Percentiles rank a stretch among this genome's conserved stretches.
These are phyloP conservation scores for Troides helena DNA, from an alignment of 2,888 invertebrate species.

Conservation along the genomic window DNA sequence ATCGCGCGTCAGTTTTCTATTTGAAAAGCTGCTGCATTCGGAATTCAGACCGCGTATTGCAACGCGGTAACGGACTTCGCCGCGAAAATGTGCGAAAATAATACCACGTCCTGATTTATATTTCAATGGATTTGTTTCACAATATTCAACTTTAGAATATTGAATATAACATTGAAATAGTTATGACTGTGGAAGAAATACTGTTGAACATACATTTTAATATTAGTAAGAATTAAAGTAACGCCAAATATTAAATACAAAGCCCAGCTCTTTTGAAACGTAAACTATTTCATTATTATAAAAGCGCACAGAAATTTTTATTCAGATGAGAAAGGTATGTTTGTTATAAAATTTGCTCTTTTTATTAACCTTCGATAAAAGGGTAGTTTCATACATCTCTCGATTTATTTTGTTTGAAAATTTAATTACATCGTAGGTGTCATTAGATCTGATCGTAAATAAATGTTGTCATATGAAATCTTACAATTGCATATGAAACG, in stretches of 20 bases:
- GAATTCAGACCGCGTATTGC: conserved; percentile 15
- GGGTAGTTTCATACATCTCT: too few relatives aligned
- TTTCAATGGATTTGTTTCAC: conserved; percentile 13
- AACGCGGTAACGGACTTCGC: conserved; percentile 9
- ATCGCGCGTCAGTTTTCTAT: conserved; percentile 16
- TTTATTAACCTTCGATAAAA: too few relatives aligned
- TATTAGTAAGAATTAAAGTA: background rate
- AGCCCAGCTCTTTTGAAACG: background rate
- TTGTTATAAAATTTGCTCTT: too few relatives aligned
- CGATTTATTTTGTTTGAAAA: too few relatives aligned
- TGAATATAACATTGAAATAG: background rate
- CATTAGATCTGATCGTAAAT: too few relatives aligned
- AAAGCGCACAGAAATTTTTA: background rate
- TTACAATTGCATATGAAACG: too few relatives aligned
- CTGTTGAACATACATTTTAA: background rate
- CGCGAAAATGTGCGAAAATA: conserved; percentile 14
- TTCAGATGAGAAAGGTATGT: too few relatives aligned
- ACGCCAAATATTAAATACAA: background rate
- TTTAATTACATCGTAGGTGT: too few relatives aligned
- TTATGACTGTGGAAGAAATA: background rate
- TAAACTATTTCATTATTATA: background rate
- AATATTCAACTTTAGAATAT: background rate
- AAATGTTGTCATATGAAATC: too few relatives aligned
- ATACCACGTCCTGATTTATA: conserved; percentile 10
- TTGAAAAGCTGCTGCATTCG: conserved; percentile 22